Conservation (phyloP, 2,113 vertebrate species). For the Mormoops blainvillei region DNA sequence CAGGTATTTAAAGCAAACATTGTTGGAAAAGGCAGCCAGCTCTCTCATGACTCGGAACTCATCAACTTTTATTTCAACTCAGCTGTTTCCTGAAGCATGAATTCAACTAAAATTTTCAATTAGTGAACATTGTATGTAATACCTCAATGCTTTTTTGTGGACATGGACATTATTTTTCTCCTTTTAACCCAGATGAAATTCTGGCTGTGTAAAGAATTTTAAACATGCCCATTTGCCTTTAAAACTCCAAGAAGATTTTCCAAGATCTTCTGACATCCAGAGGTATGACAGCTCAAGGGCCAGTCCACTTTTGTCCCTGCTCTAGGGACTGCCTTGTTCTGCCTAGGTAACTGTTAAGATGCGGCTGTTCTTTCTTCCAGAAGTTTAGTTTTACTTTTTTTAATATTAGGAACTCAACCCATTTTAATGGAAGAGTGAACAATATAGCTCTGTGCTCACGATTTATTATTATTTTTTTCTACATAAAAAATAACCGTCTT, state of each 20-base stretch:
- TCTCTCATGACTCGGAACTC: background rate
- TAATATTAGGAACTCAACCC: background rate
- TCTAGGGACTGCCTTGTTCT: background rate
- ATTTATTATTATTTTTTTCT: background rate
- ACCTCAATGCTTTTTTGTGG: background rate
- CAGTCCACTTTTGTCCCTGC: background rate
- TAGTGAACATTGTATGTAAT: background rate
- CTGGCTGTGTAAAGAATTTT: background rate
- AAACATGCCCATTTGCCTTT: background rate
- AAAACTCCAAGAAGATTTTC: background rate
- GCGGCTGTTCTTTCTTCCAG: background rate
- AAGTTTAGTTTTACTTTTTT: background rate
- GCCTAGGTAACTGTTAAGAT: background rate
- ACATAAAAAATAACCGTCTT: background rate
- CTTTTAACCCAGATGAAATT: background rate
- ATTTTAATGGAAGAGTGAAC: background rate
- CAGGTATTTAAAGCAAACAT: background rate
- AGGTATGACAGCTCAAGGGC: background rate
- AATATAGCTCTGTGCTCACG: background rate
- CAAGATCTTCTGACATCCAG: background rate
- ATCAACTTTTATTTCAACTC: background rate
- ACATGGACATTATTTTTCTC: background rate
- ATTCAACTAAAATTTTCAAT: background rate
- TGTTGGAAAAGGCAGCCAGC: background rate
- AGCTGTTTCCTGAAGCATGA: background rate